Percentiles rank a stretch among this genome's conserved stretches.
phyloP scores from a whole-genome alignment of 2,113 vertebrate genomes.

The Callipepla californica region DNA sequence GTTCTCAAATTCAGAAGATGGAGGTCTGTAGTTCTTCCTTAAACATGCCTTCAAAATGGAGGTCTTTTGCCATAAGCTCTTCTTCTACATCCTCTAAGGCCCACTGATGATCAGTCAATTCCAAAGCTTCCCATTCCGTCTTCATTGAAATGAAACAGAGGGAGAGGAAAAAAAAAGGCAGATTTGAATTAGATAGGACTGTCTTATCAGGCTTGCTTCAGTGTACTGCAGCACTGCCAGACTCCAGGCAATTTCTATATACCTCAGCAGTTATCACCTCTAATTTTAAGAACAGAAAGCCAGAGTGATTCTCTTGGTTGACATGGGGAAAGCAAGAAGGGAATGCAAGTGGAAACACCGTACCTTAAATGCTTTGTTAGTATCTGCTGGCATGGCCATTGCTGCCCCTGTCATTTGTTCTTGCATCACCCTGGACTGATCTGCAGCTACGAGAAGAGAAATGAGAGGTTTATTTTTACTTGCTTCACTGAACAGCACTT shows the following conservation, averaged over 20 bases:
- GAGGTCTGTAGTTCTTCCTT: slow-evolving; percentile 94
- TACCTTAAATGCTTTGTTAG: slow-evolving; percentile 99
- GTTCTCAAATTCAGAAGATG: slow-evolving; percentile 84
- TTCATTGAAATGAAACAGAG: slow-evolving; percentile 62
- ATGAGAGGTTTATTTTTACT: not conserved
- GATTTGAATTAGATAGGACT: not conserved
- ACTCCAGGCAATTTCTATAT: not conserved
- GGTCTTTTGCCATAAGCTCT: slow-evolving; percentile 94
- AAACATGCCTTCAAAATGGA: slow-evolving; percentile 97
- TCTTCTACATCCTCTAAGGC: slow-evolving; percentile 96
- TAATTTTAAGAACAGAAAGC: slow-evolving; percentile 24
- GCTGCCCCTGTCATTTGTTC: slow-evolving; percentile 99
- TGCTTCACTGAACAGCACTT: not conserved
- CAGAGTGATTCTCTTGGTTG: not conserved
- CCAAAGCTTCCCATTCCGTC: slow-evolving; percentile 98
- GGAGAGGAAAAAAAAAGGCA: not conserved
- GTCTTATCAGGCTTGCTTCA: not conserved
- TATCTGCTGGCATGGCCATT: slow-evolving; percentile 98
- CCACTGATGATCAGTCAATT: slow-evolving; percentile 98
- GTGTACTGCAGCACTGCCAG: not conserved
- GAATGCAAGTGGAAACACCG: not conserved
- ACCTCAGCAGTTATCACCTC: not conserved
- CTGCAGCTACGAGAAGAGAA: slow-evolving; percentile 84
- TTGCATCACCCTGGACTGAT: slow-evolving; percentile 98
- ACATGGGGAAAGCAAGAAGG: not conserved